These are phyloP conservation scores for Ennomos quercinarius DNA, from an alignment of 2,888 invertebrate species.

Conservation along the genomic window DNA sequence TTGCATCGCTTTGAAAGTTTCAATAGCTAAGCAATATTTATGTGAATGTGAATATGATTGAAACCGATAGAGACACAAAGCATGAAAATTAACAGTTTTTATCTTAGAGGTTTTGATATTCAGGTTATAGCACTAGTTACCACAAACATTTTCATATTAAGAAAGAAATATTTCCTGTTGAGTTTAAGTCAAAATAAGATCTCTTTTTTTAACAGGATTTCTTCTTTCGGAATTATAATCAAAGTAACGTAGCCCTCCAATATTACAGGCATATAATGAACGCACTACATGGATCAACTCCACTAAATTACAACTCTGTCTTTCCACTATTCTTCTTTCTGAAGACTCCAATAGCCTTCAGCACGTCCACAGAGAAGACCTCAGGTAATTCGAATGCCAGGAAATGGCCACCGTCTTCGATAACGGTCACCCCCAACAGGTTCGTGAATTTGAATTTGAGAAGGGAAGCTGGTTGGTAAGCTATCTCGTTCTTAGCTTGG, in stretches of 20 bases:
- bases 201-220: not conserved
- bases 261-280: too few species aligned
- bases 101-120: too few species aligned
- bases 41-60: too few species aligned
- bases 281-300: not conserved
- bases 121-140: too few species aligned
- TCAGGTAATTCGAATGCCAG: slow-evolving; percentile 92
- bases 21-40: too few species aligned
- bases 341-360: slow-evolving; percentile 62
- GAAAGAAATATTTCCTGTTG: too few species aligned
- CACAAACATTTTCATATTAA: too few species aligned
- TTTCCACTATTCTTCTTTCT: slow-evolving; percentile 48
- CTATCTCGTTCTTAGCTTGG: slow-evolving; percentile 89
- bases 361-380: slow-evolving; percentile 88
- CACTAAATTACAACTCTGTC: slow-evolving; percentile 72
- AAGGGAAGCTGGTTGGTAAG: slow-evolving; percentile 84
- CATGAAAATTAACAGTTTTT: too few species aligned
- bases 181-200: not conserved
- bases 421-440: slow-evolving; percentile 86
- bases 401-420: slow-evolving; percentile 93
- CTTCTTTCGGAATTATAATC: not conserved
- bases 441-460: slow-evolving; percentile 86
- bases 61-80: too few species aligned
- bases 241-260: too few species aligned
- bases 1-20: too few species aligned